A percentile compares a stretch with the other conserved stretches of the same genome.
Evolutionary conservation across 2,888 invertebrate genomes (phyloP).

Genomic region (Rhingia campestris): DNA sequence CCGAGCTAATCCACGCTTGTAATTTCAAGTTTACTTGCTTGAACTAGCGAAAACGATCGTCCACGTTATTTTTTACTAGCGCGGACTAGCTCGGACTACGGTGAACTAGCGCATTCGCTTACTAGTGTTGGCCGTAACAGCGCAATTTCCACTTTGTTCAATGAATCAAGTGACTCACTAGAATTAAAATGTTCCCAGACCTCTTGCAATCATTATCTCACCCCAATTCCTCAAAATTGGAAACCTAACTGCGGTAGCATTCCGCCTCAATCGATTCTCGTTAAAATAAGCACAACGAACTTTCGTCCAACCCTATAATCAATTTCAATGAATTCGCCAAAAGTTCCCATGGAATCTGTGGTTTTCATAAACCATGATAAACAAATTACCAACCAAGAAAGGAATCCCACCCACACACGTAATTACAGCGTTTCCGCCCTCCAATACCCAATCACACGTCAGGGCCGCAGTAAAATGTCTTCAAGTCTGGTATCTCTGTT

Average conservation of each 20-base stretch:
- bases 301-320: not conserved
- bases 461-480: slow-evolving; percentile 33
- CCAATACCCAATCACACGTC: not conserved
- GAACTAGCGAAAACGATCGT: too few relatives aligned
- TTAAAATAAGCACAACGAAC: not conserved
- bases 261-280: not conserved
- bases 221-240: too few relatives aligned
- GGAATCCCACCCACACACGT: slow-evolving; percentile 51
- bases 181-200: too few relatives aligned
- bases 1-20: too few relatives aligned
- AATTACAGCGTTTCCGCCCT: slow-evolving; percentile 48
- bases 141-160: too few relatives aligned
- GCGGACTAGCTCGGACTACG: too few relatives aligned
- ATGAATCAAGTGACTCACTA: too few relatives aligned
- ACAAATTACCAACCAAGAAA: slow-evolving; percentile 12
- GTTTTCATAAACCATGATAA: slow-evolving; percentile 24
- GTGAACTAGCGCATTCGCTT: too few relatives aligned
- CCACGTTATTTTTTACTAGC: too few relatives aligned
- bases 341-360: slow-evolving; percentile 34
- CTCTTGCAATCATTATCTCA: too few relatives aligned
- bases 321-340: slow-evolving; percentile 9
- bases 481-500: slow-evolving; percentile 18
- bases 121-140: too few relatives aligned
- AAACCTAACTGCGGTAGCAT: not conserved
- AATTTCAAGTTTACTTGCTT: too few relatives aligned